These are phyloP conservation scores for Chloroclystis v-ata DNA, from an alignment of 2,888 invertebrate genomes.

Conservation along the genomic window DNA sequence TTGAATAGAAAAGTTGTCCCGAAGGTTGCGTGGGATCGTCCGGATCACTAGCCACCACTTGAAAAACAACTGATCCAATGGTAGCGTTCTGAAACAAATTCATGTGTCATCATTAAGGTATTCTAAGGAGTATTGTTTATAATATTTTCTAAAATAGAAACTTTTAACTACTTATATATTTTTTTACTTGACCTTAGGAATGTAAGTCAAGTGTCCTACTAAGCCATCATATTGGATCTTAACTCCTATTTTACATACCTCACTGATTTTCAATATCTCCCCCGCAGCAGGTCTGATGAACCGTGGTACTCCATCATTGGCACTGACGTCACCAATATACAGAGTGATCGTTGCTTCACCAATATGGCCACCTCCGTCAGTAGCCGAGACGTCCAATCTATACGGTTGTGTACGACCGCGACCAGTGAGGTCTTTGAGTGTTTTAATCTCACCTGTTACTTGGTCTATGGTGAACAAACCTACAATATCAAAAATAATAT, in stretches of 20 bases:
- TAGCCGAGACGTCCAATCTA: slow-evolving; percentile 81
- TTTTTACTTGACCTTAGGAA: too few species aligned
- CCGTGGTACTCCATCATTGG: slow-evolving; percentile 87
- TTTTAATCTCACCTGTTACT: slow-evolving; percentile 82
- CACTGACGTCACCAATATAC: slow-evolving; percentile 87
- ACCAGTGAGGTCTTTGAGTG: slow-evolving; percentile 82
- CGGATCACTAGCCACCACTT: slow-evolving; percentile 87
- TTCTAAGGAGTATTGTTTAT: too few species aligned
- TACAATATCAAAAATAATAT: slow-evolving; percentile 34
- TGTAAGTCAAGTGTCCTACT: too few species aligned
- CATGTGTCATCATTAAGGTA: too few species aligned
- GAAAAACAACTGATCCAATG: slow-evolving; percentile 84
- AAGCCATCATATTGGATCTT: too few species aligned
- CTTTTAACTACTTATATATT: too few species aligned
- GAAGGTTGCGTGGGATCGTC: slow-evolving; percentile 87
- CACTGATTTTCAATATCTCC: slow-evolving; percentile 83
- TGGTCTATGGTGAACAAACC: slow-evolving; percentile 83
- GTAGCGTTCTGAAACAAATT: slow-evolving; percentile 80
- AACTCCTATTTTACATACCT: slow-evolving; percentile 66
- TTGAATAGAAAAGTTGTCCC: slow-evolving; percentile 83
- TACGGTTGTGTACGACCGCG: slow-evolving; percentile 87
- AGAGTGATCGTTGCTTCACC: slow-evolving; percentile 81
- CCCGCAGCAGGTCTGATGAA: slow-evolving; percentile 84
- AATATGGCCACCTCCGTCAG: slow-evolving; percentile 82
- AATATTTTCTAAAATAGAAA: too few species aligned